phyloP scores from a whole-genome alignment of 2,888 invertebrate species.

The Ferrisia virgata region DNA sequence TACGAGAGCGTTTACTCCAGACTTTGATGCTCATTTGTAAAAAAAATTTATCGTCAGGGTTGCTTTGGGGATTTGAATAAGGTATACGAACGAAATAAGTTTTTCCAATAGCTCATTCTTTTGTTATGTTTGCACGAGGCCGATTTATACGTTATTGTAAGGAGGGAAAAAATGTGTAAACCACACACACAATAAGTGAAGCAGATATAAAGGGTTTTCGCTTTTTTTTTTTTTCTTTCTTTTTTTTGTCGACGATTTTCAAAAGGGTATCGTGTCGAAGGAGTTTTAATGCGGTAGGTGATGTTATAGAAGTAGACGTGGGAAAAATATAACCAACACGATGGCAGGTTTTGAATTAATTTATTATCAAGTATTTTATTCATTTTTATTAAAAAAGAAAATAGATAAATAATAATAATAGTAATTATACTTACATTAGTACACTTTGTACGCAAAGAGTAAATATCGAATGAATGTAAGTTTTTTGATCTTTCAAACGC shows the following conservation, averaged over 20 bases:
- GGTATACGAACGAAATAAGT: not conserved
- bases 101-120: not conserved
- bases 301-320: not conserved
- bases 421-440: too few species aligned
- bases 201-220: not conserved
- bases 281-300: not conserved
- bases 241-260: not conserved
- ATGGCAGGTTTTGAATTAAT: not conserved
- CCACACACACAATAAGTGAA: not conserved
- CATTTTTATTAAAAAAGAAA: too few species aligned
- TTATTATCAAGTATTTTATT: not conserved
- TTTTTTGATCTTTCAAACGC: too few species aligned
- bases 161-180: not conserved
- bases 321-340: not conserved
- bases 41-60: not conserved
- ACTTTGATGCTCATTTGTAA: not conserved
- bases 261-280: not conserved
- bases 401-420: too few species aligned
- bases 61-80: not conserved
- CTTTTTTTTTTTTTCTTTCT: not conserved
- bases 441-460: too few species aligned
- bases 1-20: not conserved
- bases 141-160: not conserved
- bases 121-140: not conserved
- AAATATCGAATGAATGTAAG: too few species aligned